phyloP scores from a whole-genome alignment of 2,113 vertebrate genomes.

The Erinaceus europaeus region DNA sequence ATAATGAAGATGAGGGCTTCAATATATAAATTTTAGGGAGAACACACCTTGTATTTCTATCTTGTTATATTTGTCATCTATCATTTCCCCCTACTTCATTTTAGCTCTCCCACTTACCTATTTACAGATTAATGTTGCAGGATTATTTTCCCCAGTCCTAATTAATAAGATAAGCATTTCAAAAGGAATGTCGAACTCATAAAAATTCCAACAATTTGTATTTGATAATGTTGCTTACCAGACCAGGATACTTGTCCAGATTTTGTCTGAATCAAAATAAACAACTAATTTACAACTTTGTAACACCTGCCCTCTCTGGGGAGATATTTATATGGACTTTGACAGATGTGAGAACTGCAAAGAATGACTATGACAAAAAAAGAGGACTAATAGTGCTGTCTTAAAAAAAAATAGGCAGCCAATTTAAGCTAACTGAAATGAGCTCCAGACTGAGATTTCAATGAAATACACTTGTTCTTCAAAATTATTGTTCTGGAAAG shows the following conservation, averaged over 20 bases:
- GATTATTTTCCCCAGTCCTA: constrained; percentile 36
- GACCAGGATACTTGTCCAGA: constrained; percentile 74
- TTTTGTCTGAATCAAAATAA: constrained; percentile 78
- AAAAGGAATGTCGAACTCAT: constrained; percentile 56
- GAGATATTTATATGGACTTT: constrained; percentile 75
- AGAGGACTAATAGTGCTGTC: constrained; percentile 62
- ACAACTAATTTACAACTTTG: constrained; percentile 82
- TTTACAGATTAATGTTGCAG: not conserved
- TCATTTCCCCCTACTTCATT: not conserved
- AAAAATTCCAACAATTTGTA: constrained; percentile 70
- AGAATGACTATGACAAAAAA: constrained; percentile 75
- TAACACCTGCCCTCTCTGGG: constrained; percentile 83
- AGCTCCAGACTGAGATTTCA: constrained; percentile 61
- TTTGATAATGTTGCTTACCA: constrained; percentile 76
- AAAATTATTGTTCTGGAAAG: constrained; percentile 66
- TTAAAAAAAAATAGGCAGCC: constrained; percentile 64
- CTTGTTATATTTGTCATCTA: not conserved
- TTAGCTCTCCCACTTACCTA: not conserved
- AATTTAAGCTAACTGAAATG: constrained; percentile 69
- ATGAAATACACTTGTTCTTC: constrained; percentile 77
- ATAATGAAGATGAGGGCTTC: too few species aligned
- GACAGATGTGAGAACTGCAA: constrained; percentile 79
- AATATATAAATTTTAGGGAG: too few species aligned
- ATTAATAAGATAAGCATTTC: constrained; percentile 59
- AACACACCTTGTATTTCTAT: too few species aligned